These are phyloP conservation scores for Marasmarcha lunaedactyla DNA, from an alignment of 2,888 invertebrate genomes.

Conservation along the genomic window DNA sequence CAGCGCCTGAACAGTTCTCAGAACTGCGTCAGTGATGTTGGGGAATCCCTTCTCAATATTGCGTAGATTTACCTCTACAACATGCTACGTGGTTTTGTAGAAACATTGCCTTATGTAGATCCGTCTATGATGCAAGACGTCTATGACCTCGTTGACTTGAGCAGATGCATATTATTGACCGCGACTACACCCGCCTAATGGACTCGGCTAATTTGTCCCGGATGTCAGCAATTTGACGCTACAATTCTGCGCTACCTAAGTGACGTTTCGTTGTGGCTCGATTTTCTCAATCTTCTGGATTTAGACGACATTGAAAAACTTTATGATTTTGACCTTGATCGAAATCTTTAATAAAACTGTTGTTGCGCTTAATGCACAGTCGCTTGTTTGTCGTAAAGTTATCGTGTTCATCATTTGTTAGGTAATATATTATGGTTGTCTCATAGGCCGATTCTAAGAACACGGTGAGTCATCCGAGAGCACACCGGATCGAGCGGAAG, in stretches of 20 bases:
- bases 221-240: slow-evolving; percentile 55
- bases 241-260: background rate
- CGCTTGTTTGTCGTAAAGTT: too few species aligned
- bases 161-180: slow-evolving; percentile 56
- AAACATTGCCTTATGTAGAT: background rate
- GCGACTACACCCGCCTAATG: slow-evolving; percentile 49
- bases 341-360: too few species aligned
- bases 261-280: background rate
- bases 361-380: too few species aligned
- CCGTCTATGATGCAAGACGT: slow-evolving; percentile 14
- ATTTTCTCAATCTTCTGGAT: too few species aligned
- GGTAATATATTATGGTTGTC: slow-evolving; percentile 24
- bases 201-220: slow-evolving; percentile 48
- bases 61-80: slow-evolving; percentile 21
- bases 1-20: slow-evolving; percentile 31
- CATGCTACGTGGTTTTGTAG: too few species aligned
- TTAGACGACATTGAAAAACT: too few species aligned
- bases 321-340: too few species aligned
- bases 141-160: slow-evolving; percentile 35
- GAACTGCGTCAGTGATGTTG: slow-evolving; percentile 33
- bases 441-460: slow-evolving; percentile 29
- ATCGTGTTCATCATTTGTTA: too few species aligned
- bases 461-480: slow-evolving; percentile 31
- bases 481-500: slow-evolving; percentile 27
- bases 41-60: slow-evolving; percentile 43